These are phyloP conservation scores for Lampropteryx suffumata DNA, from an alignment of 2,888 invertebrate genomes.

Conservation along the genomic window DNA sequence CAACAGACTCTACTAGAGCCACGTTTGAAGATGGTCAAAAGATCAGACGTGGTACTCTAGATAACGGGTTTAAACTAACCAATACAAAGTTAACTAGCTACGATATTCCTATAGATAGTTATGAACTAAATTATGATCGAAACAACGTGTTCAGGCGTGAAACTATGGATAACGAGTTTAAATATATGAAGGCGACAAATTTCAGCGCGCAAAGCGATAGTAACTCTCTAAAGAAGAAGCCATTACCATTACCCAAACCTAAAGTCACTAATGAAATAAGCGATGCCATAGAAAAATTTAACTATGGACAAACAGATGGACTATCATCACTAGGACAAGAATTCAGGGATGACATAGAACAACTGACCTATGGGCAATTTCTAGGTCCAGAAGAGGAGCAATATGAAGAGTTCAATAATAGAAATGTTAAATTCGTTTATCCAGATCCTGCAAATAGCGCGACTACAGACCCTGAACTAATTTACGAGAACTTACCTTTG, in stretches of 20 bases:
- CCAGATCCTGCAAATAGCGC: too few relatives aligned
- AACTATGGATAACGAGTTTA: slow-evolving; percentile 1
- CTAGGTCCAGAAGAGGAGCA: too few relatives aligned
- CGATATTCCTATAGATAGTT: slow-evolving; percentile 1
- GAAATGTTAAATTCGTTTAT: too few relatives aligned
- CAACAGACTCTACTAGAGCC: neutral
- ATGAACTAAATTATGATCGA: neutral
- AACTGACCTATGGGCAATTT: too few relatives aligned
- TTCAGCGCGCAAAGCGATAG: neutral
- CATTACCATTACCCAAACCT: slow-evolving; percentile 44
- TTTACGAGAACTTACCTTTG: slow-evolving; percentile 24
- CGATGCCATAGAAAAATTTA: slow-evolving; percentile 13
- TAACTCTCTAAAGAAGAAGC: slow-evolving; percentile 39
- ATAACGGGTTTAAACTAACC: neutral
- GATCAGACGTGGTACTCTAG: slow-evolving; percentile 12
- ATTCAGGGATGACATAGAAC: too few relatives aligned
- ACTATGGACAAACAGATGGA: neutral
- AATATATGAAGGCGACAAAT: neutral
- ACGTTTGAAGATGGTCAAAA: neutral
- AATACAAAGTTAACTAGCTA: neutral
- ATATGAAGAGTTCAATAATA: too few relatives aligned
- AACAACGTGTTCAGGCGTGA: slow-evolving; percentile 4
- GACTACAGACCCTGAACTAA: slow-evolving; percentile 1
- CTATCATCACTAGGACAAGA: neutral
- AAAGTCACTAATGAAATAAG: slow-evolving; percentile 6